A percentile compares a stretch with the other conserved stretches of the same genome.
Conservation (phyloP, 2,797 vertebrate genomes). For the Anniella stebbinsi region DNA sequence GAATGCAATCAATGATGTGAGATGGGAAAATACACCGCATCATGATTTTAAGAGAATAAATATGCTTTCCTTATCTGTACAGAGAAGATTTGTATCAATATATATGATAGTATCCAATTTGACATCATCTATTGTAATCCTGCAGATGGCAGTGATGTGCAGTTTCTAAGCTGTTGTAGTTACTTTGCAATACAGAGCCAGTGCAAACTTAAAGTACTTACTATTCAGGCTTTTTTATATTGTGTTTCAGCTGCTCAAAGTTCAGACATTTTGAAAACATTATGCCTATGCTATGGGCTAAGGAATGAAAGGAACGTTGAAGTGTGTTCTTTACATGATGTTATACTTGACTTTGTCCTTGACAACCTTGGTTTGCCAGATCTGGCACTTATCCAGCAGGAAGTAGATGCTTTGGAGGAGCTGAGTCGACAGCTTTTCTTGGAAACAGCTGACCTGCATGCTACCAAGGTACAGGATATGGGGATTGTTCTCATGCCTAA, state of each 20-base stretch:
- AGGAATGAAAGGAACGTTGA: neutral
- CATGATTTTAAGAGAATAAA: neutral
- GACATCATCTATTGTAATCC: constrained; percentile 23
- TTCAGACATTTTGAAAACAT: neutral
- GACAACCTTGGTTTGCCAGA: constrained; percentile 83
- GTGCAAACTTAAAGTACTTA: neutral
- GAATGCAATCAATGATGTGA: neutral
- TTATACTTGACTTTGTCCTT: constrained; percentile 73
- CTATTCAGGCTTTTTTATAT: neutral
- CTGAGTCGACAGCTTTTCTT: constrained; percentile 97
- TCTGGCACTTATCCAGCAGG: constrained; percentile 95
- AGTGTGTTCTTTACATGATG: neutral
- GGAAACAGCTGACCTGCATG: constrained; percentile 96
- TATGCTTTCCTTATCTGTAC: no score
- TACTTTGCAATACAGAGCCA: neutral
- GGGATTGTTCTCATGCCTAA: constrained; percentile 1
- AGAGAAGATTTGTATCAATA: neutral
- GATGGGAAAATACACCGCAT: neutral
- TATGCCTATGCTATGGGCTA: neutral
- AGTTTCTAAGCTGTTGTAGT: neutral
- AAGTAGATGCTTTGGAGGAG: constrained; percentile 97
- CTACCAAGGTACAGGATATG: constrained; percentile 89
- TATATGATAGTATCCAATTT: neutral
- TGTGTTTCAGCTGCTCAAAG: neutral
- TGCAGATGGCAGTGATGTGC: constrained; percentile 4